phyloP scores from a whole-genome alignment of 2,888 invertebrate species.

The Pandemis cinnamomeana region DNA sequence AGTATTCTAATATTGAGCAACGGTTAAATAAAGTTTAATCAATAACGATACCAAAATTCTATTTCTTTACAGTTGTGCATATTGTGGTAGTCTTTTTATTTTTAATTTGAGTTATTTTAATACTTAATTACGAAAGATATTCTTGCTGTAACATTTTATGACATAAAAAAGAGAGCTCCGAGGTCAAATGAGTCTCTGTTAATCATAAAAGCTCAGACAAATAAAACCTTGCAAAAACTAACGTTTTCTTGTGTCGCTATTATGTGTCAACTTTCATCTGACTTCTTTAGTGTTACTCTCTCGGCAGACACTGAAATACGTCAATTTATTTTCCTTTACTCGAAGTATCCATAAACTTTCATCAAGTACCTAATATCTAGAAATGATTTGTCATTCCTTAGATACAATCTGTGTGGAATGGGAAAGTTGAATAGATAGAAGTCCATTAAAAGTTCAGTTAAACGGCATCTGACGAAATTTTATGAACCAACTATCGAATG shows the following conservation, averaged over 20 bases:
- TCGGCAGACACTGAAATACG: constrained; percentile 1
- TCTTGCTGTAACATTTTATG: neutral
- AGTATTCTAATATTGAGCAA: neutral
- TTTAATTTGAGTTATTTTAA: neutral
- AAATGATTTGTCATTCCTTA: constrained; percentile 6
- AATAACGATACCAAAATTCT: too few species aligned
- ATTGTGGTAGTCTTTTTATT: too few species aligned
- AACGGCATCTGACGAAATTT: neutral
- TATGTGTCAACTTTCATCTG: neutral
- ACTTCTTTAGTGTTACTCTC: neutral
- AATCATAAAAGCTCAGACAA: neutral
- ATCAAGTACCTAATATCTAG: neutral
- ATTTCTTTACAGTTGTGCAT: too few species aligned
- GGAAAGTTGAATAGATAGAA: constrained; percentile 19
- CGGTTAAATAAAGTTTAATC: neutral
- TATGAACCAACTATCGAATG: neutral
- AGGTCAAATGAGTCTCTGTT: neutral
- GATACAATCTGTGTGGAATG: neutral
- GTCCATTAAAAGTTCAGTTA: constrained; percentile 15
- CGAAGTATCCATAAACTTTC: constrained; percentile 1
- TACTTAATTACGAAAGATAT: too few species aligned
- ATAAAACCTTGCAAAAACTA: neutral
- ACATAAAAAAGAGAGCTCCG: neutral
- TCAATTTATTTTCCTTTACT: neutral
- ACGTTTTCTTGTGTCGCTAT: neutral